Conservation (phyloP, 1,140 invertebrate species). For the Chrysomallon squamiferum region DNA sequence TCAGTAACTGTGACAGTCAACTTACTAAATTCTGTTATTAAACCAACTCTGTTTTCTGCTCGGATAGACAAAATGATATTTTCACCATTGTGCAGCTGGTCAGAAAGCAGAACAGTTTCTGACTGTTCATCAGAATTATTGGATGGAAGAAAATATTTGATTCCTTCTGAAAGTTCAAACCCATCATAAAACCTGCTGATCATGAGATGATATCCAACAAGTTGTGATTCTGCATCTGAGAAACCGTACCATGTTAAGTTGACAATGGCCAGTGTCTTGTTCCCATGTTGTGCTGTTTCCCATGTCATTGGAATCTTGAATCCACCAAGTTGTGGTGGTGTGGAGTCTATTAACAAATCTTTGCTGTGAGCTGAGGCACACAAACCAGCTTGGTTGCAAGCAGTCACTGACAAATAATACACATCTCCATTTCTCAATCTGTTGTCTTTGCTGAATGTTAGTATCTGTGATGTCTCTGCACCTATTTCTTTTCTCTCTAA, state of each 20-base stretch:
- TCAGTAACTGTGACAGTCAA: slow-evolving; percentile 15
- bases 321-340: slow-evolving; percentile 34
- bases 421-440: slow-evolving; percentile 26
- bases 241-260: slow-evolving; percentile 32
- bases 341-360: slow-evolving; percentile 27
- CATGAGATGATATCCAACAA: slow-evolving; percentile 22
- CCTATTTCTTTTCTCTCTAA: slow-evolving; percentile 7
- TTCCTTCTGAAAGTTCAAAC: slow-evolving; percentile 22
- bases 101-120: slow-evolving; percentile 1
- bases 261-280: slow-evolving; percentile 1
- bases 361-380: slow-evolving; percentile 22
- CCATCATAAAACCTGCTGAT: slow-evolving; percentile 26
- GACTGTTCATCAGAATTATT: slow-evolving; percentile 4
- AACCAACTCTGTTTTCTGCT: slow-evolving; percentile 23
- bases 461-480: slow-evolving; percentile 11
- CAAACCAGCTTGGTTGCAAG: slow-evolving; percentile 40
- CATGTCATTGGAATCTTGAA: slow-evolving; percentile 27
- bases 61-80: slow-evolving; percentile 17
- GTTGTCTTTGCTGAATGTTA: slow-evolving; percentile 5
- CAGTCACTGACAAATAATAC: slow-evolving; percentile 31
- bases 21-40: slow-evolving; percentile 12
- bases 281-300: neutral
- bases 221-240: slow-evolving; percentile 29
- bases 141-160: slow-evolving; percentile 3
- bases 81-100: slow-evolving; percentile 8